Evolutionary conservation across 2,888 invertebrate genomes (phyloP).

Genomic region (Orgyia antiqua): DNA sequence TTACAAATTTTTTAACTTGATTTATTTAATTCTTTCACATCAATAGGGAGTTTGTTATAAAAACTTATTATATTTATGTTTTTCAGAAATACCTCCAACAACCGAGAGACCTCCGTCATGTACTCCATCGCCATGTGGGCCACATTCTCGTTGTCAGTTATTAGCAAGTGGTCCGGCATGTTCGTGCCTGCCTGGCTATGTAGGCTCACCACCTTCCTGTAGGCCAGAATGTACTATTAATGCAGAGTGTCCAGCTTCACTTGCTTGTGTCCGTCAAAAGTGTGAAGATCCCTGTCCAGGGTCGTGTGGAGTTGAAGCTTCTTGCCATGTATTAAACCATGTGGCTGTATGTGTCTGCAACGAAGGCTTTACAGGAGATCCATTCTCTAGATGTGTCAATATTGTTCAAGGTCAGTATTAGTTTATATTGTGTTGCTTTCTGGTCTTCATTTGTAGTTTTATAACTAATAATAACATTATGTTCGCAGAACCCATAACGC

Average conservation of each 20-base stretch:
- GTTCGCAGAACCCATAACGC: constrained; percentile 57
- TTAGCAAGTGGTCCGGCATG: constrained; percentile 86
- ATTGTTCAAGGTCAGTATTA: constrained; percentile 61
- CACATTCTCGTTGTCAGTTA: constrained; percentile 88
- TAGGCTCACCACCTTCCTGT: constrained; percentile 88
- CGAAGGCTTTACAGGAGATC: constrained; percentile 87
- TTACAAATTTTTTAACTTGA: too few relatives aligned
- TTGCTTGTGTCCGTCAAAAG: constrained; percentile 87
- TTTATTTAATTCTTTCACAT: too few relatives aligned
- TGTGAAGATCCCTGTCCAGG: constrained; percentile 91
- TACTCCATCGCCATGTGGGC: constrained; percentile 90
- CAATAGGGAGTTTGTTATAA: too few relatives aligned
- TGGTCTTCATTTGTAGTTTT: background rate
- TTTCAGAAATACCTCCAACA: constrained; percentile 33
- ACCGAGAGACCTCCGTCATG: constrained; percentile 86
- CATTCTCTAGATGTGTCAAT: constrained; percentile 84
- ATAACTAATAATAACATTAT: background rate
- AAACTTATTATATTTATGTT: background rate
- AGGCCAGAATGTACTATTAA: constrained; percentile 89
- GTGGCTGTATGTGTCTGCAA: constrained; percentile 89
- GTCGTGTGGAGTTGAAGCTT: constrained; percentile 88
- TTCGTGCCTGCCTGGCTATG: constrained; percentile 86
- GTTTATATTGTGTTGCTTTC: background rate
- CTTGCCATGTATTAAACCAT: constrained; percentile 88
- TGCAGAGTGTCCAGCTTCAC: constrained; percentile 86